Base-by-base conservation (phyloP, 2,888 invertebrate genomes). In the Ptychoptera albimana region DNA sequence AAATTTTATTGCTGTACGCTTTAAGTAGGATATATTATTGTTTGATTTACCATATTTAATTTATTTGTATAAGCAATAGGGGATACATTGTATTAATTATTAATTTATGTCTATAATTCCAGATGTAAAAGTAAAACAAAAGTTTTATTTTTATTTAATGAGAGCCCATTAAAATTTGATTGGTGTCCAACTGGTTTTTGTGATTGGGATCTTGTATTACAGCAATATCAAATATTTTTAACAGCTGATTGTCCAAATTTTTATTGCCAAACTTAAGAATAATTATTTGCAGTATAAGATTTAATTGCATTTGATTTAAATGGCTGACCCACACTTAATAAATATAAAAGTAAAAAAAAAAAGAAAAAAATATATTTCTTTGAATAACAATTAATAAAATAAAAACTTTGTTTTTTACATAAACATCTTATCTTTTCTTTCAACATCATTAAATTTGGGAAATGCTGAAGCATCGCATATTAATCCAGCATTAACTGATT, bases 1-100 rank as follows among this genome's bases (percentile, higher is more conserved):
- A 2, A 87, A 87, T 61, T 57, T 88, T 9, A 78, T 76, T 16
- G 83, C 82, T 32, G 74, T 82, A 1, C 71, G 87, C 47, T 81
- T 81, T 61, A 74, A 75, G 82, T 82, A 39, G 9, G 36, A 32
- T 36, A 30, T 38, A 23, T 23, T 23, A 23, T 23, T 23, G 7
- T 23, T 23, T 23, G 7, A 5, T 5, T 23, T 23, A 5, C 3
- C 23, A 23, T 23, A n/a, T n/a, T n/a, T n/a, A n/a, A n/a, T n/a
- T n/a, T n/a, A n/a, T n/a, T n/a, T n/a, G n/a, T n/a, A n/a, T n/a
- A n/a, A n/a, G n/a, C n/a, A n/a, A n/a, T n/a, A n/a, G n/a, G n/a
- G n/a, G n/a, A n/a, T n/a, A n/a, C n/a, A n/a, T n/a, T n/a, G n/a
- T n/a, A n/a, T 23, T 23, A 23, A 23, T 5, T 5, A 23, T 23